Base-by-base conservation (phyloP, 2,888 invertebrate species). In the Neoitamus cyanurus region DNA sequence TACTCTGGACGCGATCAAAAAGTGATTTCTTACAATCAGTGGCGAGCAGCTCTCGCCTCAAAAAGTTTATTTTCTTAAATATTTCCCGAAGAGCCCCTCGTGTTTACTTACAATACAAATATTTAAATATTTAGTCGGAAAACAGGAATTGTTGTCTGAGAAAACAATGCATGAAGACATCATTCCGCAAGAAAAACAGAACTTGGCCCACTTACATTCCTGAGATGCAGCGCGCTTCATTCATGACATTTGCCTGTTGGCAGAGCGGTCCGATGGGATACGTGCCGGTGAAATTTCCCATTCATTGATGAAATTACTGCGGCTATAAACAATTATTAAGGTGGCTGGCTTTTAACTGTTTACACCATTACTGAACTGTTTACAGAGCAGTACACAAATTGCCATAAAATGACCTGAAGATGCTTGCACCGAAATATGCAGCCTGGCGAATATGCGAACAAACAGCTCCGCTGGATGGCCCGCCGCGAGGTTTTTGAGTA, bases 91-190 rank as follows among this genome's bases (percentile, higher is more conserved):
- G 80, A 80, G 80, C 68, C 48, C 34, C 80, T 82, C 72, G 72
- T 89, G 89, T 89, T 89, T 89, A 89, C 88, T 87, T 88, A 84
- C 83, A 88, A 88, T 87, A 89, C 90, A 90, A 90, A 90, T 90
- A 90, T 90, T 90, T 89, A 90, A 90, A 90, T 90, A 90, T 90
- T 90, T 90, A 89, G 88, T 88, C 88, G 89, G 89, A 88, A 90
- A 90, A 90, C 89, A 90, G 87, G 86, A 87, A 84, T 85, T 90
- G 90, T 90, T 90, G 88, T 89, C 88, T 90, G 88, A 89, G 88
- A 90, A 90, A 90, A 90, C 89, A 90, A 89, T 89, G 42, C 48
- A 30, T 69, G 84, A 84, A 85, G 58, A 85, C 85, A 84, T 73
- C 80, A 37, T 69, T 68, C 68, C 37, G 42, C 83, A 42, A 31